These are phyloP conservation scores for Macrosiphum euphorbiae DNA, from an alignment of 2,888 invertebrate genomes.

Conservation along the genomic window DNA sequence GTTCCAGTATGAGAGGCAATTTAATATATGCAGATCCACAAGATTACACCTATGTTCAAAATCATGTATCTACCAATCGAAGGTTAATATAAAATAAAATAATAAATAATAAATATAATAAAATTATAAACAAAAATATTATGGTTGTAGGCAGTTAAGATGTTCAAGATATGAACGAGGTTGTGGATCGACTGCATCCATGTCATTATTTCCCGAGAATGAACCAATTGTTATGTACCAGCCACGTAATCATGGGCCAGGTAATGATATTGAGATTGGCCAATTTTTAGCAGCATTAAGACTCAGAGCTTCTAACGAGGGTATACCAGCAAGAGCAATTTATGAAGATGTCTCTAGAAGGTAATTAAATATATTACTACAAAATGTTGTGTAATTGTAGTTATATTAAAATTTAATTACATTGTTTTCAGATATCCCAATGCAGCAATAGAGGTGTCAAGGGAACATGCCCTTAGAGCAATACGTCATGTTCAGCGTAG, in stretches of 20 bases:
- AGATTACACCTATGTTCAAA: no score
- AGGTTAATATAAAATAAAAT: no score
- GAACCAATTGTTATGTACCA: not conserved
- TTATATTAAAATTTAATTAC: no score
- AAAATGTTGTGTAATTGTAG: no score
- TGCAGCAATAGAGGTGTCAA: not conserved
- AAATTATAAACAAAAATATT: no score
- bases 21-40: no score
- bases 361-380: not conserved
- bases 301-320: not conserved
- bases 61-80: no score
- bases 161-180: constrained; percentile 4
- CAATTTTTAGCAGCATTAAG: not conserved
- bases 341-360: constrained; percentile 1
- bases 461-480: not conserved
- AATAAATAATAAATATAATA: no score
- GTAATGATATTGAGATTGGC: constrained; percentile 8
- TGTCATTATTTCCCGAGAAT: not conserved
- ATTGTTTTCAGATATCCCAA: not conserved
- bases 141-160: not conserved
- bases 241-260: not conserved
- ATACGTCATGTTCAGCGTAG: not conserved
- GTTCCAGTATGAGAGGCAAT: no score
- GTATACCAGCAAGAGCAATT: not conserved
- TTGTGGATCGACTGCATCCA: constrained; percentile 4